Conservation (phyloP, 2,797 vertebrate species). For the Cuniculus paca region DNA sequence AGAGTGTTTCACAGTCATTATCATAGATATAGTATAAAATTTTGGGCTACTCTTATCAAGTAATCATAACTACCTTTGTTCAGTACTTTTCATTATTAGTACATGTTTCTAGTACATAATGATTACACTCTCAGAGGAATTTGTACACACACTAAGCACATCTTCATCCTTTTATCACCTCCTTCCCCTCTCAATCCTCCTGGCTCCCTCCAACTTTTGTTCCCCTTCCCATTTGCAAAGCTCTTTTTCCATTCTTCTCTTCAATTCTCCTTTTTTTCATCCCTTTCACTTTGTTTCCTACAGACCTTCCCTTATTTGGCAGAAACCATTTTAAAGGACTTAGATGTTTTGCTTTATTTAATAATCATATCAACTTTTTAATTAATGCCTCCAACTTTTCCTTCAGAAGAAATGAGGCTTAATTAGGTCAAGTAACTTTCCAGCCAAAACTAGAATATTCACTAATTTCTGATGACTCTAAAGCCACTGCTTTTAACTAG, state of each 20-base stretch:
- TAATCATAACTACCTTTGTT: slow-evolving; percentile 16
- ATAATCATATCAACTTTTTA: neutral
- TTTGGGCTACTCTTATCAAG: neutral
- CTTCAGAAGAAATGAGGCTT: neutral
- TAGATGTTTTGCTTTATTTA: slow-evolving; percentile 40
- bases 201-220: neutral
- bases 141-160: neutral
- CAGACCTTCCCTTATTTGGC: neutral
- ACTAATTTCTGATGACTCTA: neutral
- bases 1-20: neutral
- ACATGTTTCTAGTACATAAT: neutral
- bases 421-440: neutral
- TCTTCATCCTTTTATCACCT: neutral
- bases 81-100: neutral
- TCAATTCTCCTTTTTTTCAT: neutral
- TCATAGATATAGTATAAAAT: neutral
- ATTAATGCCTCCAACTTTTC: neutral
- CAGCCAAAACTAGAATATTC: neutral
- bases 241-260: neutral
- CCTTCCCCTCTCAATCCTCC: neutral
- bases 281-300: neutral
- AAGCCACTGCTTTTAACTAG: neutral
- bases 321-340: neutral
- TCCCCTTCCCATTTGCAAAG: neutral
- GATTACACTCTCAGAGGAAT: neutral